Base-by-base conservation (phyloP, 2,113 vertebrate genomes). In the Planiliza haematocheilus region DNA sequence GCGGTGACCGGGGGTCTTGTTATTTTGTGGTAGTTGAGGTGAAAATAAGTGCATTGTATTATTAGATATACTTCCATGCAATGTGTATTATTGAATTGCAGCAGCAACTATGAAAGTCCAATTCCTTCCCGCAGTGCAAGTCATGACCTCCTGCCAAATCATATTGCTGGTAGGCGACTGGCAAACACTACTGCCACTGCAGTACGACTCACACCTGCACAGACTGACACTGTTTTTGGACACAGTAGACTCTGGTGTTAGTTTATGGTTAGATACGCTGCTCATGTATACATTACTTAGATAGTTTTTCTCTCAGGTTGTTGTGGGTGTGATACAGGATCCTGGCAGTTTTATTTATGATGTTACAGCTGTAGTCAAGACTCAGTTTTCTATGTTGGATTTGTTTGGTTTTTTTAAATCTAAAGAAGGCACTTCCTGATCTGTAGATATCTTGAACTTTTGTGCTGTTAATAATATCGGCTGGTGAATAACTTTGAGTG, bases 41-140 rank as follows among this genome's bases (percentile, higher is more conserved):
- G n/a, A 66, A 61, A 70, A 72, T 46, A 52, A 24, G 52, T 50
- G 8, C 58, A 53, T 17, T 51, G 16, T 59, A 53, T 49, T 59
- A 24, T 30, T 30, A 30, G 24, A 46, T 46, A 61, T n/a, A 34
- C 20, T 51, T 43, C 21, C 10, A 37, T 53, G 49, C 34, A 45
- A 30, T 30, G n/a, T 67, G 24, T 13, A 53, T 62, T 58, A 53
- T 68, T 70, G 53, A 70, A 60, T 48, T 55, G 52, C 48, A 30
- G 55, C 39, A 66, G 50, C 50, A 57, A 36, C 42, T 61, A 18
- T 72, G 17, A 50, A 56, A 49, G 50, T 41, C 38, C 42, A 70
- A 45, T 55, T 48, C 24, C 41, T 17, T 58, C 63, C 50, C 34
- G n/a, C 49, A 14, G 41, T 21, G 38, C 51, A 17, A 37, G 34